Conservation (phyloP, 2,113 vertebrate genomes). For the Paratilapia polleni region DNA sequence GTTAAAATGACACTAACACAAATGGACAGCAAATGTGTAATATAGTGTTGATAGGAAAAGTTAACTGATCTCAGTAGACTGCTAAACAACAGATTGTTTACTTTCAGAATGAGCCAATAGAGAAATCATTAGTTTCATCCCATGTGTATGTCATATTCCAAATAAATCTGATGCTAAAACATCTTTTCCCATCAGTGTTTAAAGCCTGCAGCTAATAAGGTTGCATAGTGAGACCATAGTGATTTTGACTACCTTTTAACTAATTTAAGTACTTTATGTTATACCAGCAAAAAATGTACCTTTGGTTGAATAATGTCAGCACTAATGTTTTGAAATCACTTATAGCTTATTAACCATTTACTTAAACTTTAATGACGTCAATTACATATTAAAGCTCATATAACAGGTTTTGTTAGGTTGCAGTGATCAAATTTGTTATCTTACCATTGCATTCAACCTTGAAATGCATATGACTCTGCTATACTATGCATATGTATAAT, state of each 20-base stretch:
- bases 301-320: neutral
- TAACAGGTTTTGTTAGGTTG: neutral
- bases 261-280: neutral
- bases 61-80: neutral
- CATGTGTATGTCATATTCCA: conserved; percentile 3
- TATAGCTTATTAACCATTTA: neutral
- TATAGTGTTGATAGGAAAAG: neutral
- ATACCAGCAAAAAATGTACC: neutral
- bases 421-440: neutral
- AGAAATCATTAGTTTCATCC: conserved; percentile 29
- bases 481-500: neutral
- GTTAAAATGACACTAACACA: neutral
- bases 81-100: conserved; percentile 22
- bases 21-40: neutral
- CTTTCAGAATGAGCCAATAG: neutral
- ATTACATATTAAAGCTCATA: neutral
- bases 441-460: neutral
- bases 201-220: conserved; percentile 24
- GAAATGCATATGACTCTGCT: neutral
- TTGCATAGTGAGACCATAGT: conserved; percentile 8
- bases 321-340: neutral
- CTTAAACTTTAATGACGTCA: neutral
- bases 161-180: conserved; percentile 27
- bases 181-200: conserved; percentile 27
- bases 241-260: conserved; percentile 31